Base-by-base conservation (phyloP, 2,888 invertebrate species). In the Endomychus coccineus region DNA sequence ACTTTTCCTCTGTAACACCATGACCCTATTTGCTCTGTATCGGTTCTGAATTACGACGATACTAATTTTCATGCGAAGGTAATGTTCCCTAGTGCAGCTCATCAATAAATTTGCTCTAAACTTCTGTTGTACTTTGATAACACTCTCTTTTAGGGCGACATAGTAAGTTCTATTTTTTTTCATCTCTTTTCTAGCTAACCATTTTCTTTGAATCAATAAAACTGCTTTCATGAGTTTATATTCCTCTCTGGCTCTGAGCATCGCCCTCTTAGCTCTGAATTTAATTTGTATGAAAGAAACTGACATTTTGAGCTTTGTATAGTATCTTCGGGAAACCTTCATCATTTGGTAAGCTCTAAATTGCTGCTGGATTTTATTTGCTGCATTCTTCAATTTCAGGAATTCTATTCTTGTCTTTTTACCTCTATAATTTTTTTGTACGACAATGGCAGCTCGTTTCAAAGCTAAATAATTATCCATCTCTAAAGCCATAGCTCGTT, bases 381-480 rank as follows among this genome's bases (percentile, higher is more conserved):
- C 49, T 10, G 58, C 53, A 16, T 27, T 19, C 33, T 27, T 30
- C 27, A 27, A 14, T 4, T 25, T 6, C 24, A 33, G 6, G 24
- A 10, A 34, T 10, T 19, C 7, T 7, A 10, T 27, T 24, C 17
- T 27, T 3, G 3, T 12, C 16, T 13, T 14, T 13, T 34, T 38
- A 1, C 71, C 65, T 41, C 69, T 69, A 46, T 70, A 72, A 17
- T 55, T 52, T 13, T 45, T 53, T 43, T 61, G 80, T 27, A 80
- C 55, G 6, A 55, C 51, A 2, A 67, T 47, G 1, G 59, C 52
- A 3, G 71, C 64, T 5, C 62, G 53, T 34, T 64, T 68, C 9
- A 66, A 43, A 14, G 54, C 42, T 2, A 67, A 31, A 46, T 64
- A 79, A 1, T 56, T 33, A 2, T 51, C 34, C 33, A 69, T 67